Evolutionary conservation across 1,140 invertebrate species (phyloP).

Genomic region (Drosophila saltans): DNA sequence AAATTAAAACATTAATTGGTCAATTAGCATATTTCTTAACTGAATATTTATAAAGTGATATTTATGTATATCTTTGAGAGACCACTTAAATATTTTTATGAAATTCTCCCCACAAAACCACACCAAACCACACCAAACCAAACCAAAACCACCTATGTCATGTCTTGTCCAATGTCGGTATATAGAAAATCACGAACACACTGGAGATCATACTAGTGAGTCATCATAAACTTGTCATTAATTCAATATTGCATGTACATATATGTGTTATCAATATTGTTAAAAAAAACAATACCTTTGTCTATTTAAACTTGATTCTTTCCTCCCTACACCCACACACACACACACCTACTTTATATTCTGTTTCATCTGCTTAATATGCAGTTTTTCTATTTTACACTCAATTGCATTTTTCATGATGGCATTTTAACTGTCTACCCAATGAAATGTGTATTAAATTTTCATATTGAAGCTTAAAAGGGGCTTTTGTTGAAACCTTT

Average conservation of each 20-base stretch:
- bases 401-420: conserved; percentile 40
- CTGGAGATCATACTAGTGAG: conserved; percentile 77
- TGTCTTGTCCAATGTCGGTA: conserved; percentile 52
- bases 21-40: conserved; percentile 61
- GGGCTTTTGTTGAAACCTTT: not conserved
- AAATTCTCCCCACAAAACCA: conserved; percentile 31
- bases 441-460: conserved; percentile 28
- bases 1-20: conserved; percentile 32
- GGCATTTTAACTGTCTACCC: conserved; percentile 32
- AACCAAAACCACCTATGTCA: conserved; percentile 43
- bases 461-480: not conserved
- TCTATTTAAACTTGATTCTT: conserved; percentile 14
- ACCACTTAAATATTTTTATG: conserved; percentile 46
- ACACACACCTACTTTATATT: not conserved
- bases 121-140: conserved; percentile 1
- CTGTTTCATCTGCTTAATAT: conserved; percentile 31
- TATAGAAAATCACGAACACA: conserved; percentile 71
- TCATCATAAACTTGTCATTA: conserved; percentile 60
- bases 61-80: conserved; percentile 31
- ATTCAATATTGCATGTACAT: conserved; percentile 24
- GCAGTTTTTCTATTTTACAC: conserved; percentile 38
- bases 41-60: conserved; percentile 73
- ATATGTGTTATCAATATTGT: conserved; percentile 18
- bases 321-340: not conserved
- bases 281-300: conserved; percentile 9